Evolutionary conservation across 2,888 invertebrate genomes (phyloP).

Genomic region (Hyalella azteca): DNA sequence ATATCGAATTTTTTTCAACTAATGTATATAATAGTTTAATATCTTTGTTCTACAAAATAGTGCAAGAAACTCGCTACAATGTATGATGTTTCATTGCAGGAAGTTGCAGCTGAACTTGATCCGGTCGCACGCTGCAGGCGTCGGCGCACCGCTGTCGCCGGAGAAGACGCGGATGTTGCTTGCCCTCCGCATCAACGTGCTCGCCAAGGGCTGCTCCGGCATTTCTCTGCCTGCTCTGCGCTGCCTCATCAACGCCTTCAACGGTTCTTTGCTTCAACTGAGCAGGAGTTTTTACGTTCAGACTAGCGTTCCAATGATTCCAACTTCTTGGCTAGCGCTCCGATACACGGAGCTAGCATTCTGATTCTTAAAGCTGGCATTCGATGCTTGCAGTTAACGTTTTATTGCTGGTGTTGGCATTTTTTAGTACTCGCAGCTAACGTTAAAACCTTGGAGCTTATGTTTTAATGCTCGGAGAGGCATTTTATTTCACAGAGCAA

Average conservation of each 20-base stretch:
- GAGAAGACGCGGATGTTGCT: slow-evolving; percentile 70
- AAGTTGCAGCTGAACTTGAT: slow-evolving; percentile 72
- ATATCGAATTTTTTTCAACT: neutral
- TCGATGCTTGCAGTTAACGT: too few relatives aligned
- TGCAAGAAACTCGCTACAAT: neutral
- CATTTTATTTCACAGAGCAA: too few relatives aligned
- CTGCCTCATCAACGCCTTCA: slow-evolving; percentile 71
- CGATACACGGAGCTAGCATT: too few relatives aligned
- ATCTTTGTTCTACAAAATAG: neutral
- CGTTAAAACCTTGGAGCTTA: too few relatives aligned
- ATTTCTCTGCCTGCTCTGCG: slow-evolving; percentile 69
- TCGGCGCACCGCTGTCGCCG: slow-evolving; percentile 70
- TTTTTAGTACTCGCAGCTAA: too few relatives aligned
- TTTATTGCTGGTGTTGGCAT: too few relatives aligned
- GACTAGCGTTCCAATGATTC: too few relatives aligned
- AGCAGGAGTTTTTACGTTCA: too few relatives aligned
- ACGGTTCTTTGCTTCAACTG: slow-evolving; percentile 69
- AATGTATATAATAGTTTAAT: neutral
- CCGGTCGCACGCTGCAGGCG: slow-evolving; percentile 72
- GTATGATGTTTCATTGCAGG: slow-evolving; percentile 62
- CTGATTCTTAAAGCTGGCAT: too few relatives aligned
- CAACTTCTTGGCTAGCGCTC: too few relatives aligned
- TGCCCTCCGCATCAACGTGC: slow-evolving; percentile 71
- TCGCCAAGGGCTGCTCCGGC: slow-evolving; percentile 74
- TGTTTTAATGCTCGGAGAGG: too few relatives aligned